Conservation (phyloP, 1,140 invertebrate species). For the Micrasema minimum region DNA sequence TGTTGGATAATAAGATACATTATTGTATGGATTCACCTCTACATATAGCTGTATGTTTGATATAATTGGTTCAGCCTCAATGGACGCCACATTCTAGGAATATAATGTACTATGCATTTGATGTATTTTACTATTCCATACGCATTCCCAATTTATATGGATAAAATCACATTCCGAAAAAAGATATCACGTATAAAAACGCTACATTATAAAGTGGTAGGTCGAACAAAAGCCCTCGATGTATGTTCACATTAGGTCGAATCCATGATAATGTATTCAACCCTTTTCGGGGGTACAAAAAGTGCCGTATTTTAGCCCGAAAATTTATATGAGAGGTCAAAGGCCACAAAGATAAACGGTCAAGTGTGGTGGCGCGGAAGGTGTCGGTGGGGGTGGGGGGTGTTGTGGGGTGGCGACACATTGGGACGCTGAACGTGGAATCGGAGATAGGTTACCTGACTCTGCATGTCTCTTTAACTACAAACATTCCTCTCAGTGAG, state of each 20-base stretch:
- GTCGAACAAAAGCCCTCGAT: slow-evolving; percentile 13
- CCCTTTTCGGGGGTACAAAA: slow-evolving; percentile 44
- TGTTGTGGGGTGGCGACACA: neutral
- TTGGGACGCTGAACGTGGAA: neutral
- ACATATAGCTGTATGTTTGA: too few species aligned
- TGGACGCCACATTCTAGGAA: too few species aligned
- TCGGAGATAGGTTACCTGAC: neutral
- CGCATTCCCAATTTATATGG: too few species aligned
- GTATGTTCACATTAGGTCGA: neutral
- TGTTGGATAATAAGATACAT: too few species aligned
- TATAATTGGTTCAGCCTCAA: too few species aligned
- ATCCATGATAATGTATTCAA: slow-evolving; percentile 45
- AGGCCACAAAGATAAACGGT: slow-evolving; percentile 49
- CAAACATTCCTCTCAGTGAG: too few species aligned
- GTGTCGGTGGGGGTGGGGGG: neutral
- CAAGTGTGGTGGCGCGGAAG: slow-evolving; percentile 36
- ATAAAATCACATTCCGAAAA: neutral
- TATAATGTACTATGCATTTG: too few species aligned
- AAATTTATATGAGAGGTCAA: slow-evolving; percentile 50
- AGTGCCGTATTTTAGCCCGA: slow-evolving; percentile 44
- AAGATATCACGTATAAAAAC: neutral
- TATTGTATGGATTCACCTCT: too few species aligned
- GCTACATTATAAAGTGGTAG: slow-evolving; percentile 8
- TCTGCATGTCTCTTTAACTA: too few species aligned
- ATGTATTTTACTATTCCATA: too few species aligned